Conservation (phyloP, 2,797 vertebrate genomes). For the Esox masquinongy region DNA sequence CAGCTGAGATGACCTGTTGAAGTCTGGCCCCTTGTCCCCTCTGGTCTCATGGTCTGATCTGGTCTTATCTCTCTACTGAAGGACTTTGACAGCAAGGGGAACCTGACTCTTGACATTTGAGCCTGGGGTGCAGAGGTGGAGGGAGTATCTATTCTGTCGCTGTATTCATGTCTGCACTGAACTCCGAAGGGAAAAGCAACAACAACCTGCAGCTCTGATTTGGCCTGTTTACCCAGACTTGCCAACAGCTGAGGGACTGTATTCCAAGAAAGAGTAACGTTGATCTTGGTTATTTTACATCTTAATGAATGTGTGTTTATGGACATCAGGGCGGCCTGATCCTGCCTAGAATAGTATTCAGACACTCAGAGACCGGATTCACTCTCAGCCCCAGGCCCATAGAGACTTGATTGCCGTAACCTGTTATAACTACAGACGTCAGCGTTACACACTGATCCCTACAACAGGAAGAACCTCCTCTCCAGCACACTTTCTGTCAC, state of each 20-base stretch:
- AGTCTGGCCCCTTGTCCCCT: constrained; percentile 63
- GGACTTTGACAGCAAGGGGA: constrained; percentile 73
- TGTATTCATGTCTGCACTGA: constrained; percentile 39
- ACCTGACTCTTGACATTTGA: constrained; percentile 66
- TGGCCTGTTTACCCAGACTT: constrained; percentile 27
- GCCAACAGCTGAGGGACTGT: constrained; percentile 9
- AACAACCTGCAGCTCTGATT: constrained; percentile 20
- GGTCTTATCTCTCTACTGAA: constrained; percentile 65
- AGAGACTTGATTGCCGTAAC: constrained; percentile 16
- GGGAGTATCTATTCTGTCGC: constrained; percentile 34
- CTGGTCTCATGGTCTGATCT: constrained; percentile 39
- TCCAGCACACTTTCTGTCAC: background rate
- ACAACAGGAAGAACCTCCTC: too few species aligned
- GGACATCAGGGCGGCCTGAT: background rate
- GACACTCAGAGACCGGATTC: background rate
- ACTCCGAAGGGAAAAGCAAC: constrained; percentile 18
- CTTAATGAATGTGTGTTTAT: too few species aligned
- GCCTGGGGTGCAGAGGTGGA: constrained; percentile 55
- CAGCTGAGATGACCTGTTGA: constrained; percentile 63
- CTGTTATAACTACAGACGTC: background rate
- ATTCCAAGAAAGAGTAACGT: background rate
- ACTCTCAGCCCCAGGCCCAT: constrained; percentile 9
- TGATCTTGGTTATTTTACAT: too few species aligned
- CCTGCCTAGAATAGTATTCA: background rate
- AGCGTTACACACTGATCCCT: constrained; percentile 4